These are phyloP conservation scores for Drosophila saltans DNA, from an alignment of 1,140 invertebrate genomes.

Conservation along the genomic window DNA sequence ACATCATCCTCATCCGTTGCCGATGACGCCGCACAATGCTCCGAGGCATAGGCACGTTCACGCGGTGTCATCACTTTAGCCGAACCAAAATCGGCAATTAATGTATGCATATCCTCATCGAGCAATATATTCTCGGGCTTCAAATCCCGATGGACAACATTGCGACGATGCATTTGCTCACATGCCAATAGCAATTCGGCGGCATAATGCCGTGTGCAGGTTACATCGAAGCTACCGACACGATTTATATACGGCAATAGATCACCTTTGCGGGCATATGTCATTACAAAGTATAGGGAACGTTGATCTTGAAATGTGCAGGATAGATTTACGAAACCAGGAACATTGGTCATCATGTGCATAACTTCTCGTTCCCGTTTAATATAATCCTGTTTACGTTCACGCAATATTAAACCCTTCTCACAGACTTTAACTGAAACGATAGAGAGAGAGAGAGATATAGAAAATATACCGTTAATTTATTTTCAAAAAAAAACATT, in stretches of 20 bases:
- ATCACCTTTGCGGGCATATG: conserved; percentile 97
- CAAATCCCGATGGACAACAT: conserved; percentile 96
- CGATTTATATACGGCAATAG: conserved; percentile 95
- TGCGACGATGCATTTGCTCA: conserved; percentile 95
- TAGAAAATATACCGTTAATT: neutral
- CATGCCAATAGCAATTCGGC: conserved; percentile 96
- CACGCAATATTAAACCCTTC: conserved; percentile 95
- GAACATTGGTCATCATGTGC: conserved; percentile 84
- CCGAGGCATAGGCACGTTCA: conserved; percentile 77
- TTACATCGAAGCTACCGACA: conserved; percentile 94
- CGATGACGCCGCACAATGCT: conserved; percentile 47
- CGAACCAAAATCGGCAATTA: conserved; percentile 99
- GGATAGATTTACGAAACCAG: conserved; percentile 96
- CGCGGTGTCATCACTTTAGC: conserved; percentile 90
- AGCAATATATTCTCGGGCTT: conserved; percentile 95
- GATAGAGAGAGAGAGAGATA: neutral
- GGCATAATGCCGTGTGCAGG: conserved; percentile 95
- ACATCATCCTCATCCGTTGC: conserved; percentile 63
- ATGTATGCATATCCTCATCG: conserved; percentile 97
- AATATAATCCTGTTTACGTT: conserved; percentile 97
- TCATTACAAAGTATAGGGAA: conserved; percentile 97
- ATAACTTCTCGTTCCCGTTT: conserved; percentile 86
- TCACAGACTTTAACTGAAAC: conserved; percentile 97
- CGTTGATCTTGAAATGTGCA: conserved; percentile 98
- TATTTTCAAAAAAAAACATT: neutral